Evolutionary conservation across 2,797 vertebrate genomes (phyloP), one percentile per base, ranked within the genome.

Genomic region (Picus viridis): DNA sequence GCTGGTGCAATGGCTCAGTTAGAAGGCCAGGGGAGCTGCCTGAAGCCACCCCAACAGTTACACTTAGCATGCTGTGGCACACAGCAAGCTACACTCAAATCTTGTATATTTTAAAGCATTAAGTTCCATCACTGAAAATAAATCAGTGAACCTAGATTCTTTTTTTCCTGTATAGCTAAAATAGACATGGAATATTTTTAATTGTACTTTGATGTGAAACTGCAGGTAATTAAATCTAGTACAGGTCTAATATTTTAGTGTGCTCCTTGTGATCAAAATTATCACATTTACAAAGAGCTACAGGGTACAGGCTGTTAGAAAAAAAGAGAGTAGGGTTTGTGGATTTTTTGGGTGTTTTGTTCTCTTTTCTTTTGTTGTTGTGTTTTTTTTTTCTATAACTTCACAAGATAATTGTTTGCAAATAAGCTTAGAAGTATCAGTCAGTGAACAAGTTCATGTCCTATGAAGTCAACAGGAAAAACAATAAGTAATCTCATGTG

Each of bases 151-250:
- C 13, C 1, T 30, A 56, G 4, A 70, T 72, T 29, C 62, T 65
- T 82, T 49, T 29, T 56, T 4, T 39, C 53, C 16, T 69, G 22
- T 34, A 47, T 20, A 74, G 34, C 39, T 65, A 49, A 74, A 75
- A 24, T 20, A 61, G 49, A 61, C 7, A 29, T 2, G 9, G 53
- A 81, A 51, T 45, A 29, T 80, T 84, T 88, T 69, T 16, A 81
- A 62, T 34, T 23, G 30, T 34, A 56, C 69, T 92, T 91, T 94
- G 75, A 83, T 94, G 91, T 94, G 83, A 87, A 79, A 65, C 56
- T 62, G 61, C 41, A 78, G 49, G 61, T 62, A 94, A 79, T 88
- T 94, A 81, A 84, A 65, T 83, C 64, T 64, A 79, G 59, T 18
- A 59, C 36, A 51, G 68, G 54, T 89, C 63, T 86, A 72, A 41